phyloP scores from a whole-genome alignment of 2,888 invertebrate genomes.

The Beris chalybata region DNA sequence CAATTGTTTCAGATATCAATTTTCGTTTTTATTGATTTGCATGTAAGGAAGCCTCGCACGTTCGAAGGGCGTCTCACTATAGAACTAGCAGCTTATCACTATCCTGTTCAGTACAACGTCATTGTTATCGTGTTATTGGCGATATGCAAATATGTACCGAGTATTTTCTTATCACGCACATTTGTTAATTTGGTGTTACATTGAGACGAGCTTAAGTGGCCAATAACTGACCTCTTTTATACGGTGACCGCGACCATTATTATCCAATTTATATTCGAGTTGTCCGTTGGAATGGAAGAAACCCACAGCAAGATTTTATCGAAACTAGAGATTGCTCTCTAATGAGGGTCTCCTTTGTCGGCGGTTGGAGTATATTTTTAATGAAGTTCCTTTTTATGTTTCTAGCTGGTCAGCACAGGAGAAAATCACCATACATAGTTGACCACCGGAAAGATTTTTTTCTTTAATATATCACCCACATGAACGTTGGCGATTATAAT shows the following conservation, averaged over 20 bases:
- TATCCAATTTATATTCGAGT: conserved; percentile 21
- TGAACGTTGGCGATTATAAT: not conserved
- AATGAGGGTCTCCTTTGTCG: not conserved
- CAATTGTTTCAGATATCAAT: too few relatives aligned
- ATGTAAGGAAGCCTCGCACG: too few relatives aligned
- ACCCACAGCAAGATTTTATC: not conserved
- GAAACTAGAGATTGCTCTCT: not conserved
- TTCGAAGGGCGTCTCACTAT: too few relatives aligned
- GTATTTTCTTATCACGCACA: conserved; percentile 3
- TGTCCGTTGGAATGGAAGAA: not conserved
- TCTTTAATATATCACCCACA: not conserved
- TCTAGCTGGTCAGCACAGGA: not conserved
- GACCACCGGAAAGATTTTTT: not conserved
- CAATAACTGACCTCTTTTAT: conserved; percentile 9
- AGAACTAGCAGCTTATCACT: too few relatives aligned
- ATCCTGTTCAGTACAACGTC: not conserved
- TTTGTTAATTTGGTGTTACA: conserved; percentile 5
- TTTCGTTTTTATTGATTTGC: too few relatives aligned
- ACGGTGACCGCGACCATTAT: conserved; percentile 15
- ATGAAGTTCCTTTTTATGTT: not conserved
- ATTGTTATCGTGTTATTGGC: conserved; percentile 6
- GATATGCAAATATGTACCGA: not conserved
- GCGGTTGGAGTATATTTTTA: not conserved
- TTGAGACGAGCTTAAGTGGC: conserved; percentile 1
- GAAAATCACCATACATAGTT: not conserved